Conservation (phyloP, 2,797 vertebrate species). For the Anguilla anguilla region DNA sequence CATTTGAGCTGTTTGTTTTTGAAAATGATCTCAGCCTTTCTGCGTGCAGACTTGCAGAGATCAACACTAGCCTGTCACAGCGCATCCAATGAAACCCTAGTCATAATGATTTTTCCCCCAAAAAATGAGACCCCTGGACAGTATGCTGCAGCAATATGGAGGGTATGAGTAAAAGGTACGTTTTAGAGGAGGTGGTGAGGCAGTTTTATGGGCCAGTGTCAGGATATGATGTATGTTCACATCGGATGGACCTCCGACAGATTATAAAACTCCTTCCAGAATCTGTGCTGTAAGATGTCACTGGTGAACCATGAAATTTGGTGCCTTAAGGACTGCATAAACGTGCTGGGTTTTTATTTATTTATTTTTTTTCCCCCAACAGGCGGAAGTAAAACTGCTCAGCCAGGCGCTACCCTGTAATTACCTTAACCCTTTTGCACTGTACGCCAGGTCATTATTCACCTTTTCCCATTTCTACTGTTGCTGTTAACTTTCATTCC, state of each 20-base stretch:
- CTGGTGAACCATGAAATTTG: slow-evolving; percentile 9
- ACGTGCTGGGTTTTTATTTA: background rate
- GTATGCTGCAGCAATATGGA: background rate
- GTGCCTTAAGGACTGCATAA: background rate
- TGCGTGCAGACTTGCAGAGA: background rate
- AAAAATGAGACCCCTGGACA: background rate
- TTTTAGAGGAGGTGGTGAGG: background rate
- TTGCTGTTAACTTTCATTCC: background rate
- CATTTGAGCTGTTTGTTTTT: background rate
- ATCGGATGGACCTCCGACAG: background rate
- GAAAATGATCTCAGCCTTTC: background rate
- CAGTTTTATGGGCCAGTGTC: background rate
- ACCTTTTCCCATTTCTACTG: background rate
- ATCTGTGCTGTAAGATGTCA: background rate
- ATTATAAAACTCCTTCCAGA: background rate
- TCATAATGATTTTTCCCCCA: background rate
- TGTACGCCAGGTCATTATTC: background rate
- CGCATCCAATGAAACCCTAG: background rate
- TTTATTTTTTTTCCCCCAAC: background rate
- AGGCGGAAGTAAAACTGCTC: background rate
- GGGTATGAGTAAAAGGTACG: background rate
- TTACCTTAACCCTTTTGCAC: background rate
- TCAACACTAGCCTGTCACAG: background rate
- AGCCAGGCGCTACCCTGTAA: background rate
- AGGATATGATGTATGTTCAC: background rate